A percentile compares a stretch with the other conserved stretches of the same genome.
Conservation (phyloP, 2,888 invertebrate genomes). For the Abrostola triplasia region DNA sequence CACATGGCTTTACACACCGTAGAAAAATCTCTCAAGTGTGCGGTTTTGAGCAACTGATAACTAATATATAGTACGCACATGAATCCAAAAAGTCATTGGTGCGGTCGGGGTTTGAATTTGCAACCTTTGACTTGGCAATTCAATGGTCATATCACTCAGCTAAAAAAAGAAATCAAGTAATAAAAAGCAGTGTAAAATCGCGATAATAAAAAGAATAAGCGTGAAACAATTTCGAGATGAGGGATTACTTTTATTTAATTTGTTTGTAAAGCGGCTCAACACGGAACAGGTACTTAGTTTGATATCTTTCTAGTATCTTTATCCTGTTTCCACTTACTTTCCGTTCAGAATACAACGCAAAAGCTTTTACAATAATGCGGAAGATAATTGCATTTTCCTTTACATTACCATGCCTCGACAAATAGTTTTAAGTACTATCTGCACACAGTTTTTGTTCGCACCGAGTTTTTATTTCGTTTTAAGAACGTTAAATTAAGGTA, state of each 20-base stretch:
- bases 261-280: constrained; percentile 26
- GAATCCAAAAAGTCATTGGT: too few relatives aligned
- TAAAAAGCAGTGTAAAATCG: constrained; percentile 16
- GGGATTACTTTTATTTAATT: constrained; percentile 40
- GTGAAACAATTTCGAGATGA: constrained; percentile 20
- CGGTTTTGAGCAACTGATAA: too few relatives aligned
- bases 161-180: too few relatives aligned
- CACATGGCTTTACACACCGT: too few relatives aligned
- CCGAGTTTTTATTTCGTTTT: constrained; percentile 7
- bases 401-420: constrained; percentile 16
- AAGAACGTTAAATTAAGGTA: constrained; percentile 9
- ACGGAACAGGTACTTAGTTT: constrained; percentile 31
- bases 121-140: too few relatives aligned
- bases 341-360: constrained; percentile 32
- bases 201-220: constrained; percentile 18
- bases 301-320: constrained; percentile 35
- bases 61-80: too few relatives aligned
- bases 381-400: constrained; percentile 46
- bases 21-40: too few relatives aligned
- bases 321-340: constrained; percentile 34
- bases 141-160: too few relatives aligned
- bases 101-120: too few relatives aligned
- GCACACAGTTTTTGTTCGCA: constrained; percentile 12
- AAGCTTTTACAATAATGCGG: constrained; percentile 53
- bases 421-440: constrained; percentile 31